These are phyloP conservation scores for Actinia tenebrosa DNA, from an alignment of 64 coral and sea anemone genomes.

Conservation along the genomic window DNA sequence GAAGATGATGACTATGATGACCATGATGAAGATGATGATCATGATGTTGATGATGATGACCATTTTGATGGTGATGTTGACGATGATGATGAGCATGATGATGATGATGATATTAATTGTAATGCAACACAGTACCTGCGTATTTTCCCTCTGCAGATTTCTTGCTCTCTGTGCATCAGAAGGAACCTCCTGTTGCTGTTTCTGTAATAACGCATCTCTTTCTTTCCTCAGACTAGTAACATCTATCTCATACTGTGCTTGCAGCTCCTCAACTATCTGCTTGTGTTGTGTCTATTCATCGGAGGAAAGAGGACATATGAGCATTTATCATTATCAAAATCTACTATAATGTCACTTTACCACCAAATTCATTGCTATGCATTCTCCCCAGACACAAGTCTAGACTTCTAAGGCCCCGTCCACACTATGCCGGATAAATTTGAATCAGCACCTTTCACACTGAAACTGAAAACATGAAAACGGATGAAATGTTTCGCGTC, in stretches of 20 bases:
- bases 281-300: constrained; percentile 56
- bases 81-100: neutral
- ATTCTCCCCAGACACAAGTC: no score
- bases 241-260: constrained; percentile 78
- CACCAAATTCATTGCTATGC: neutral
- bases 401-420: no score
- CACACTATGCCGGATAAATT: no score
- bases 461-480: no score
- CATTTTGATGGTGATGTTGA: no score
- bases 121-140: constrained; percentile 51
- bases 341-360: neutral
- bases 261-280: constrained; percentile 81
- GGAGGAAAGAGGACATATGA: no score
- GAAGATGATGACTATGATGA: no score
- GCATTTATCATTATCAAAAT: neutral
- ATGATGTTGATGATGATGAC: neutral
- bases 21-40: neutral
- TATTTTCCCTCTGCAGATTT: constrained; percentile 89
- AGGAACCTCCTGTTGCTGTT: constrained; percentile 66
- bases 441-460: no score
- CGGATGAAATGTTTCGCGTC: no score
- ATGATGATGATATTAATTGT: neutral
- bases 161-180: constrained; percentile 70
- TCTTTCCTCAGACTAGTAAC: constrained; percentile 64
- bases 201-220: constrained; percentile 65